Conservation (phyloP, 2,797 vertebrate genomes). For the Gallirallus australis region DNA sequence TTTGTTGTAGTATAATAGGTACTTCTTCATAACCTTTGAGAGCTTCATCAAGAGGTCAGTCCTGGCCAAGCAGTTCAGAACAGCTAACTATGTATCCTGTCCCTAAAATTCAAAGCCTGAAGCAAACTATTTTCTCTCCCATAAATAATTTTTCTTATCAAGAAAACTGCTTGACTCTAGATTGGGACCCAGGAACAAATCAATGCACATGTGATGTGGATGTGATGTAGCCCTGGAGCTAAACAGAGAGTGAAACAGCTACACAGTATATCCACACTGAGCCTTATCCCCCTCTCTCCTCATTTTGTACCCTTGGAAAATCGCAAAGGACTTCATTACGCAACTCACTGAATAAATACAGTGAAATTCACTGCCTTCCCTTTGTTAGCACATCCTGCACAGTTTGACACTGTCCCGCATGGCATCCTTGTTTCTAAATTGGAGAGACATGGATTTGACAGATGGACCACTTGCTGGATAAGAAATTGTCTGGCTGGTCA, state of each 20-base stretch:
- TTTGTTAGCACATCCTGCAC: not conserved
- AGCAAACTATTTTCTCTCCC: not conserved
- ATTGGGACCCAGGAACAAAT: not conserved
- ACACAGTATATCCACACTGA: not conserved
- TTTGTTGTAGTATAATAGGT: not conserved
- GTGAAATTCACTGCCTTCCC: not conserved
- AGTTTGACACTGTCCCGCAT: too few species aligned
- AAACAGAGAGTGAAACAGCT: not conserved
- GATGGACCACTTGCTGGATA: too few species aligned
- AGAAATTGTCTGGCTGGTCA: too few species aligned
- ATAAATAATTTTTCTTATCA: not conserved
- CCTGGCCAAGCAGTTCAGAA: not conserved
- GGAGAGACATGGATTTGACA: too few species aligned
- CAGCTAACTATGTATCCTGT: not conserved
- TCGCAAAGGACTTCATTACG: not conserved
- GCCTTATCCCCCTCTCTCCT: not conserved
- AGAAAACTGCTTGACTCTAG: not conserved
- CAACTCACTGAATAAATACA: not conserved
- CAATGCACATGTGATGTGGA: not conserved
- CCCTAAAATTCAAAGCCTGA: slow-evolving; percentile 1
- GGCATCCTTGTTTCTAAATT: too few species aligned
- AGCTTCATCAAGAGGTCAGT: not conserved
- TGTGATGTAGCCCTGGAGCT: not conserved
- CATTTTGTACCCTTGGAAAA: not conserved
- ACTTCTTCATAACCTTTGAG: not conserved